Conservation (phyloP, 1,140 invertebrate species). For the Andricus grossulariae region DNA sequence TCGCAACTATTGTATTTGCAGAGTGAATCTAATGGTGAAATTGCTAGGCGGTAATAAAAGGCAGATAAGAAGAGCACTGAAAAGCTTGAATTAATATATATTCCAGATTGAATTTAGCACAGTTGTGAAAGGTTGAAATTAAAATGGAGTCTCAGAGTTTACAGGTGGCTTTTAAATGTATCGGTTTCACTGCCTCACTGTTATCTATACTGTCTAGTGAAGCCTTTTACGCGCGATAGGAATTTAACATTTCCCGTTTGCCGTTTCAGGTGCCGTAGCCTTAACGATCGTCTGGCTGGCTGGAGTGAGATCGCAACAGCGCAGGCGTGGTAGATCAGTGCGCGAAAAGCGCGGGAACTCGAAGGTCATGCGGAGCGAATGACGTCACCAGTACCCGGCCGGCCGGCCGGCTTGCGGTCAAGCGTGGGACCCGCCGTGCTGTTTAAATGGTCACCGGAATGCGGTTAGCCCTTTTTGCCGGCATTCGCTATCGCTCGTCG, state of each 20-base stretch:
- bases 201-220: too few relatives aligned
- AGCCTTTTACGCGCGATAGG: too few relatives aligned
- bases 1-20: too few relatives aligned
- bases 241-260: not conserved
- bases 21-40: too few relatives aligned
- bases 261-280: not conserved
- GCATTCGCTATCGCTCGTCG: constrained; percentile 25
- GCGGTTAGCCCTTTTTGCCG: constrained; percentile 58
- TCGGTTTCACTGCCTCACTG: too few relatives aligned
- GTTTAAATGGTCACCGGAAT: constrained; percentile 60
- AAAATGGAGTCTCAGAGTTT: too few relatives aligned
- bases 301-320: constrained; percentile 28
- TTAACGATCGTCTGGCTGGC: constrained; percentile 41
- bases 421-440: constrained; percentile 55
- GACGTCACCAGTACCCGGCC: constrained; percentile 53
- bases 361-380: constrained; percentile 53
- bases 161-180: too few relatives aligned
- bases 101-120: too few relatives aligned
- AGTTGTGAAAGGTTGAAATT: too few relatives aligned
- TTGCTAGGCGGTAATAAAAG: too few relatives aligned
- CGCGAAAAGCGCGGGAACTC: constrained; percentile 51
- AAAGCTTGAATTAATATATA: too few relatives aligned
- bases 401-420: constrained; percentile 42
- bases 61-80: too few relatives aligned
- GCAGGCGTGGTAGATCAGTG: constrained; percentile 58